A percentile compares a stretch with the other conserved stretches of the same genome.
Evolutionary conservation across 2,888 invertebrate species (phyloP).

Genomic region (Platynereis dumerilii): DNA sequence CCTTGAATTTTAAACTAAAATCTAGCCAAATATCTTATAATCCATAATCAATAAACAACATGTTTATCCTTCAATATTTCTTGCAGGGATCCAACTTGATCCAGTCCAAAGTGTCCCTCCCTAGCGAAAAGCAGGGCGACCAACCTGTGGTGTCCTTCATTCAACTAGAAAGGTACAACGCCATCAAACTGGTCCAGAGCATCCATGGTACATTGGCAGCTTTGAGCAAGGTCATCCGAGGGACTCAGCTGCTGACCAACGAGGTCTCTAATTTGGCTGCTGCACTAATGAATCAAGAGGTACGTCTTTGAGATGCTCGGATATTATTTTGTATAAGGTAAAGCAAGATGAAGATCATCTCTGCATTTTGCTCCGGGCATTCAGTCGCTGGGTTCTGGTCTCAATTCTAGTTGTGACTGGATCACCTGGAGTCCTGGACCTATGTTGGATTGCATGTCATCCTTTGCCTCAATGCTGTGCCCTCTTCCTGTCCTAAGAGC

Average conservation of each 20-base stretch:
- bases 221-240: conserved; percentile 71
- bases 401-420: no score
- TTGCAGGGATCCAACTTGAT: conserved; percentile 58
- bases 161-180: conserved; percentile 70
- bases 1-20: no score
- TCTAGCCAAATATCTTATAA: no score
- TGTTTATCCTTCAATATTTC: no score
- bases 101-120: conserved; percentile 56
- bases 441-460: no score
- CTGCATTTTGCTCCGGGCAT: no score
- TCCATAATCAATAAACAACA: no score
- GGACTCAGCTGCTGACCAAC: conserved; percentile 66
- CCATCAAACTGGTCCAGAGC: conserved; percentile 69
- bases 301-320: conserved; percentile 44
- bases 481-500: no score
- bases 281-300: conserved; percentile 68
- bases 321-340: neutral
- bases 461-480: no score
- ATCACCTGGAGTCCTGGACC: no score
- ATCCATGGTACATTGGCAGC: conserved; percentile 71
- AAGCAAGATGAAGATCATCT: neutral
- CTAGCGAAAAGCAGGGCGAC: conserved; percentile 55
- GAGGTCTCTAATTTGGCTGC: conserved; percentile 66
- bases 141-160: conserved; percentile 71
- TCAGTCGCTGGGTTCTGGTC: no score